These are phyloP conservation scores for Junco hyemalis DNA, from an alignment of 2,113 vertebrate genomes.

Conservation along the genomic window DNA sequence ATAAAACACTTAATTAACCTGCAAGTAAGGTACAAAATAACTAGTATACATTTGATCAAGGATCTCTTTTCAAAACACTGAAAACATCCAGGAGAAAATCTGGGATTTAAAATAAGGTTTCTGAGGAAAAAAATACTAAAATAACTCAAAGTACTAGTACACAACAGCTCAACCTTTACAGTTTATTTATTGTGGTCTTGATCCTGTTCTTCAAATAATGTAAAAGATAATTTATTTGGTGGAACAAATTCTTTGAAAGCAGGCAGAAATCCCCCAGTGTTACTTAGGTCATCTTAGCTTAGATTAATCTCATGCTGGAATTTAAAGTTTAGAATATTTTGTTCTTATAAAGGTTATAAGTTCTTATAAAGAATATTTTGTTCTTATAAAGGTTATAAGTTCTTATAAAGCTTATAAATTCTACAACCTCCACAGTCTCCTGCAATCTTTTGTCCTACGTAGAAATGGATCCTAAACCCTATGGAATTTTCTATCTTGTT, in stretches of 20 bases:
- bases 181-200: not conserved
- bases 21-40: not conserved
- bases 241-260: not conserved
- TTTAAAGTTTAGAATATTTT: not conserved
- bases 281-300: not conserved
- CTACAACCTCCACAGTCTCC: not conserved
- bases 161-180: not conserved
- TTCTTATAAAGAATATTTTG: not conserved
- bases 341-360: not conserved
- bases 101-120: not conserved
- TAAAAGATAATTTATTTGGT: not conserved
- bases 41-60: not conserved
- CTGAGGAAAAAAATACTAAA: not conserved
- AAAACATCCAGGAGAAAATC: not conserved
- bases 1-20: conserved; percentile 13
- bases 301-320: not conserved
- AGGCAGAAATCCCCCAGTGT: not conserved
- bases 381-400: not conserved
- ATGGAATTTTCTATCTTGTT: not conserved
- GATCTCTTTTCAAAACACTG: not conserved
- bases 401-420: not conserved
- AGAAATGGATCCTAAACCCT: not conserved
- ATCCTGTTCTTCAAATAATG: not conserved
- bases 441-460: not conserved
- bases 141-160: not conserved